Evolutionary conservation across 2,888 invertebrate species (phyloP).

Genomic region (Eupithecia tripunctaria): DNA sequence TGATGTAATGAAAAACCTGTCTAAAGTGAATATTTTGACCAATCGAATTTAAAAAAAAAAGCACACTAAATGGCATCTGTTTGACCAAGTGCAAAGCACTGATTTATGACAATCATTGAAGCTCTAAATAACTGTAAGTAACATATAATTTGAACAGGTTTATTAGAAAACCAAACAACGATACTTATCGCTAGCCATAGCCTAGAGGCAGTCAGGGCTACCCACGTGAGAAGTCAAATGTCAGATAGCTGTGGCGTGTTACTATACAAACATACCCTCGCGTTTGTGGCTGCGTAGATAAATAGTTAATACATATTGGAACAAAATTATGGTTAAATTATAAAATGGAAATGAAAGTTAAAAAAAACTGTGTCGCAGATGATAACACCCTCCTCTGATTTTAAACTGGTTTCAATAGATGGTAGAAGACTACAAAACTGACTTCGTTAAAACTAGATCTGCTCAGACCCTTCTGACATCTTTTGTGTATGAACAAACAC

Average conservation of each 20-base stretch:
- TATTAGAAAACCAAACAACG: conserved; percentile 6
- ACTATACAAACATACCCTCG: conserved; percentile 10
- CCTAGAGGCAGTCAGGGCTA: conserved; percentile 1
- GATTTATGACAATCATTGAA: not conserved
- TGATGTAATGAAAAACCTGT: conserved; percentile 20
- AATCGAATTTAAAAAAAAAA: not conserved
- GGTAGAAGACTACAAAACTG: not conserved
- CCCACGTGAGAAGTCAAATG: conserved; percentile 1
- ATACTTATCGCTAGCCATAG: not conserved
- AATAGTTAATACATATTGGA: too few relatives aligned
- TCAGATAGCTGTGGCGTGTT: not conserved
- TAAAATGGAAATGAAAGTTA: too few relatives aligned
- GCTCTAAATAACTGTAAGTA: not conserved
- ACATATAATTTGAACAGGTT: not conserved
- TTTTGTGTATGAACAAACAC: not conserved
- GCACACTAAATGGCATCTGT: not conserved
- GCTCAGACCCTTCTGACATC: not conserved
- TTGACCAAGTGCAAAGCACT: not conserved
- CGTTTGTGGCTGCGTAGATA: not conserved
- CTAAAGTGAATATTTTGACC: conserved; percentile 2
- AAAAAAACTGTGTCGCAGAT: too few relatives aligned
- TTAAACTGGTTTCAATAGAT: too few relatives aligned
- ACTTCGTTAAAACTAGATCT: not conserved
- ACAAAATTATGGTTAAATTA: too few relatives aligned
- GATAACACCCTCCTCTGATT: too few relatives aligned